Percentiles rank a stretch among this genome's conserved stretches.
phyloP scores from a whole-genome alignment of 2,888 invertebrate species.

The Bruchidius siliquastri region DNA sequence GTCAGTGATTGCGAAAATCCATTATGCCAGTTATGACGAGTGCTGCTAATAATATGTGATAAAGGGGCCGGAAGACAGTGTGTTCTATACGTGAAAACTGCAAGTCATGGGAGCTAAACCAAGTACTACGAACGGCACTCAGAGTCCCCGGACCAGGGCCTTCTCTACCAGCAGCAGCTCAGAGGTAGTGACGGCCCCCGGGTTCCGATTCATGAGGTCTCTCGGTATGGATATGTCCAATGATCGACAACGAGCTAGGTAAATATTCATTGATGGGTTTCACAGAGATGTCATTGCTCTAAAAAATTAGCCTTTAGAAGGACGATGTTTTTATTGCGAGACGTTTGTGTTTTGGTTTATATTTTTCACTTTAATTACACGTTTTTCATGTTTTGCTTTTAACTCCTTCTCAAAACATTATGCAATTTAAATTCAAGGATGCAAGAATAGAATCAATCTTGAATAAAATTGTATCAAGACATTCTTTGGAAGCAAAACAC shows the following conservation, averaged over 20 bases:
- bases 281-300: background rate
- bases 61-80: background rate
- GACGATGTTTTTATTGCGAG: background rate
- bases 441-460: too few species aligned
- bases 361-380: background rate
- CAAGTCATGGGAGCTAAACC: constrained; percentile 74
- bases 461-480: too few species aligned
- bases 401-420: too few species aligned
- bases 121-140: constrained; percentile 72
- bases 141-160: constrained; percentile 69
- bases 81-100: background rate
- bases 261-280: background rate
- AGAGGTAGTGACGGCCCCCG: constrained; percentile 35
- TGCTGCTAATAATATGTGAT: constrained; percentile 12
- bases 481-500: too few species aligned
- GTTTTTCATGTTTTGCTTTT: too few species aligned
- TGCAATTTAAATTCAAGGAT: too few species aligned
- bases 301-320: background rate
- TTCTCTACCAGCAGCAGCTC: constrained; percentile 63
- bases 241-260: constrained; percentile 71
- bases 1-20: constrained; percentile 48
- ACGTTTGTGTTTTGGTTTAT: background rate
- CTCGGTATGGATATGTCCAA: constrained; percentile 66
- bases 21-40: constrained; percentile 49
- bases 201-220: constrained; percentile 36